Evolutionary conservation across 92 coral and sea anemone genomes (phyloP), one percentile per base, ranked within the genome.

Genomic region (Pocillopora meandrina): DNA sequence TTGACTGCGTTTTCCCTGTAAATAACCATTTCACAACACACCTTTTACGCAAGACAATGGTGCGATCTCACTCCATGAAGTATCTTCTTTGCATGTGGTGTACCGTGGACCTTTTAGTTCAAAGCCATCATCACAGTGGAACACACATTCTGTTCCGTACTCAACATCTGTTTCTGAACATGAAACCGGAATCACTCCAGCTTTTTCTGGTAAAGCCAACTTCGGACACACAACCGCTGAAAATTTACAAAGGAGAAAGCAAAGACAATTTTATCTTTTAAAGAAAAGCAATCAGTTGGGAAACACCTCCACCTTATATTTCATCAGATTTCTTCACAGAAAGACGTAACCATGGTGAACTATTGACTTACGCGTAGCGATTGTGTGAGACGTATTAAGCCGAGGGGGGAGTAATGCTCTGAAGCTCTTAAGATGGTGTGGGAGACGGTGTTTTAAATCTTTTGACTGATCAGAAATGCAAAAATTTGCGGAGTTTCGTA

Each of bases 71-170:
- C 91, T 91, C 99, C 99, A 96, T n/a, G 92, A 82, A 58, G 88
- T 89, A 77, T 94, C 88, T 63, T 90, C 88, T 78, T 94, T 92
- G 69, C 99, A 96, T 31, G 93, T 85, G 61, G 95, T 92, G 85
- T 96, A 96, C 63, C 99, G 83, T 26, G 99, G 99, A 12, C 99
- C 99, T 1, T 95, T 84, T 65, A 94, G 77, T 82, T 91, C 98
- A 89, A 92, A 96, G 3, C 99, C 98, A 71, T 86, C 93, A 71
- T 71, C 56, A 59, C 99, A 96, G 88, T 87, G 87, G 90, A 84
- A 94, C 58, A 96, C 99, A 26, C 95, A 93, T 12, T 97, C 91
- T 82, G 89, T 91, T 12, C 99, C 98, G 79, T 94, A 92, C 75
- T 96, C 99, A 64, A 92, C 94, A 84, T 93, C 95, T 56, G 89